phyloP scores from a whole-genome alignment of 2,113 vertebrate species.

The Chroicocephalus ridibundus region DNA sequence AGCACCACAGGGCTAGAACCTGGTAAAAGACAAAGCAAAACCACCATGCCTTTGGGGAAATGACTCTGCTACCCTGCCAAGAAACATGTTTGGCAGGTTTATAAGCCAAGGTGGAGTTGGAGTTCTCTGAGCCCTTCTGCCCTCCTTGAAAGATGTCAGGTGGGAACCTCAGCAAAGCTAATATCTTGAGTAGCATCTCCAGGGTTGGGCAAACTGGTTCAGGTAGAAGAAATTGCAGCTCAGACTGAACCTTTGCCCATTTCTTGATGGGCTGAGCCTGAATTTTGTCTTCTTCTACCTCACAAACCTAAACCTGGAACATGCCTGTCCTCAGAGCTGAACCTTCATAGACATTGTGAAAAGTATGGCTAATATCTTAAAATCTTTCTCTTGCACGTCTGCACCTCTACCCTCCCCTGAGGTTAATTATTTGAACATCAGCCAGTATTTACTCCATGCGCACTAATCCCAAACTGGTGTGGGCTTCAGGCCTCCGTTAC shows the following conservation, averaged over 20 bases:
- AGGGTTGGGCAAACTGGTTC: conserved; percentile 48
- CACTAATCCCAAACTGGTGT: background rate
- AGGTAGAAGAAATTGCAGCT: conserved; percentile 3
- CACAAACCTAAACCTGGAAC: background rate
- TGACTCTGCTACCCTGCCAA: conserved; percentile 8
- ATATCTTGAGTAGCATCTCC: conserved; percentile 48
- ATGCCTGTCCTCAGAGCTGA: background rate
- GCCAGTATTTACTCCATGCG: background rate
- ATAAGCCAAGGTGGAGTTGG: conserved; percentile 1
- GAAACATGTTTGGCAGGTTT: conserved; percentile 50
- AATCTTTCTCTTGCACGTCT: background rate
- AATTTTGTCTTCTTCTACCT: background rate
- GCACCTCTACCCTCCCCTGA: background rate
- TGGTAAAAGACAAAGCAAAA: conserved; percentile 16
- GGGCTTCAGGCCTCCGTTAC: background rate
- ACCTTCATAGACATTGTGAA: background rate
- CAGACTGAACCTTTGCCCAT: conserved; percentile 1
- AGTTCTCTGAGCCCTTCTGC: conserved; percentile 16
- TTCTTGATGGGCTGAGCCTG: background rate
- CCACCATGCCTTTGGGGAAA: conserved; percentile 25
- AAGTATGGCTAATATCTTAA: background rate
- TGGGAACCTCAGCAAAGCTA: conserved; percentile 32
- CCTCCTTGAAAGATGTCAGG: conserved; percentile 11
- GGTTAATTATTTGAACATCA: conserved; percentile 6
- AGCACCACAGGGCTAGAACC: background rate